Conservation (phyloP, 2,797 vertebrate species). For the Coranthus polyacanthus region DNA sequence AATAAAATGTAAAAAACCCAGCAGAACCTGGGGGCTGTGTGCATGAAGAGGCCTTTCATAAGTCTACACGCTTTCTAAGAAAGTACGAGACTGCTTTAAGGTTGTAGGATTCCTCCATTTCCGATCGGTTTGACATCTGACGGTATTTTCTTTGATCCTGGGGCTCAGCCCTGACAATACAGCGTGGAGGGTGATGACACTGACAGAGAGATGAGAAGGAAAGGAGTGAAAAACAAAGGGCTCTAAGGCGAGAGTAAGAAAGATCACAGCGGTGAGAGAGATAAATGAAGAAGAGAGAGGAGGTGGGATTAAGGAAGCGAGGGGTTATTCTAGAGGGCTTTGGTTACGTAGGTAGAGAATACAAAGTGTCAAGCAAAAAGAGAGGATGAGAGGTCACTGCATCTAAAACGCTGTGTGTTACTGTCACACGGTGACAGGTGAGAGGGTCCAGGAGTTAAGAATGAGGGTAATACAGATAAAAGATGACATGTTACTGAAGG, state of each 20-base stretch:
- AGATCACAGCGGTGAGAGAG: conserved; percentile 60
- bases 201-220: conserved; percentile 45
- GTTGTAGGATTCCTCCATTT: conserved; percentile 58
- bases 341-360: conserved; percentile 77
- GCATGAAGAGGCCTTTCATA: not conserved
- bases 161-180: conserved; percentile 49
- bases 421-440: conserved; percentile 73
- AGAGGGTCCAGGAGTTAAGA: conserved; percentile 59
- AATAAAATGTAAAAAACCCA: too few relatives aligned
- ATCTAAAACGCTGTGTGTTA: conserved; percentile 66
- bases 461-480: conserved; percentile 65
- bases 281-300: conserved; percentile 45
- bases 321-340: conserved; percentile 68
- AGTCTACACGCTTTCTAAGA: conserved; percentile 6
- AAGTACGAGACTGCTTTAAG: conserved; percentile 23
- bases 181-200: conserved; percentile 59
- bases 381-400: conserved; percentile 55
- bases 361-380: conserved; percentile 75
- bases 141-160: conserved; percentile 68
- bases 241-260: conserved; percentile 18
- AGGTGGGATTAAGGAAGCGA: conserved; percentile 62
- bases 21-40: too few relatives aligned
- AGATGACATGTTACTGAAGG: conserved; percentile 70
- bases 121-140: conserved; percentile 55
- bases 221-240: conserved; percentile 40